Evolutionary conservation across 2,888 invertebrate genomes (phyloP).

Genomic region (Watsonalla cultraria): DNA sequence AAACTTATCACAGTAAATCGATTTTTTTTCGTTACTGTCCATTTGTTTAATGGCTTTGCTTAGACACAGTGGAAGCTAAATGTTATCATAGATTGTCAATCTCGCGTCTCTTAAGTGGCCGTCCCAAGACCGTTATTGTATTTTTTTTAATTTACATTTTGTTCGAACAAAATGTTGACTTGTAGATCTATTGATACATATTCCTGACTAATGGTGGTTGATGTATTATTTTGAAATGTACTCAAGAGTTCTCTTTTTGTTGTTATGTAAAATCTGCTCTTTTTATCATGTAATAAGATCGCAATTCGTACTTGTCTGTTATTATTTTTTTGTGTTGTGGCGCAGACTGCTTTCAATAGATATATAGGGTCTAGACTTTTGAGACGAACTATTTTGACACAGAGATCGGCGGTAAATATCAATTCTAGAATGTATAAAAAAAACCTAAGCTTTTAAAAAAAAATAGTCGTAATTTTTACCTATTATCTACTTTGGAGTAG

Average conservation of each 20-base stretch:
- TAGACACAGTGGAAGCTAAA: slow-evolving; percentile 62
- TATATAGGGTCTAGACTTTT: too few species aligned
- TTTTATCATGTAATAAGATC: neutral
- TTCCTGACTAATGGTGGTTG: slow-evolving; percentile 43
- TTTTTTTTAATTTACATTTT: slow-evolving; percentile 15
- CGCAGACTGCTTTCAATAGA: neutral
- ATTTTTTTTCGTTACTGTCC: slow-evolving; percentile 63
- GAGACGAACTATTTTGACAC: too few species aligned
- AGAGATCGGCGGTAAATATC: too few species aligned
- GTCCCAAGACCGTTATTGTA: slow-evolving; percentile 17
- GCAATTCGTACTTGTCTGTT: neutral
- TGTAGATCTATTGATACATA: slow-evolving; percentile 39
- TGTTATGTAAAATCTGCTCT: neutral
- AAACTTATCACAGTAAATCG: slow-evolving; percentile 68
- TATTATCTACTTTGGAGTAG: too few species aligned
- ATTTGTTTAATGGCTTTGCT: slow-evolving; percentile 67
- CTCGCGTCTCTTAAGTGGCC: slow-evolving; percentile 56
- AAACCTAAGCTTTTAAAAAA: too few species aligned
- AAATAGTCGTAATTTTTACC: too few species aligned
- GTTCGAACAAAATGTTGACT: slow-evolving; percentile 40
- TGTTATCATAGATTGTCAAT: slow-evolving; percentile 73
- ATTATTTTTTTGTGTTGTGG: neutral
- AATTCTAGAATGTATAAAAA: too few species aligned
- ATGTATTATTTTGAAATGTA: slow-evolving; percentile 2
- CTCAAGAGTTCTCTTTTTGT: neutral